These are phyloP conservation scores for Lagocephalus sceleratus DNA, from an alignment of 2,797 vertebrate genomes.

Conservation along the genomic window DNA sequence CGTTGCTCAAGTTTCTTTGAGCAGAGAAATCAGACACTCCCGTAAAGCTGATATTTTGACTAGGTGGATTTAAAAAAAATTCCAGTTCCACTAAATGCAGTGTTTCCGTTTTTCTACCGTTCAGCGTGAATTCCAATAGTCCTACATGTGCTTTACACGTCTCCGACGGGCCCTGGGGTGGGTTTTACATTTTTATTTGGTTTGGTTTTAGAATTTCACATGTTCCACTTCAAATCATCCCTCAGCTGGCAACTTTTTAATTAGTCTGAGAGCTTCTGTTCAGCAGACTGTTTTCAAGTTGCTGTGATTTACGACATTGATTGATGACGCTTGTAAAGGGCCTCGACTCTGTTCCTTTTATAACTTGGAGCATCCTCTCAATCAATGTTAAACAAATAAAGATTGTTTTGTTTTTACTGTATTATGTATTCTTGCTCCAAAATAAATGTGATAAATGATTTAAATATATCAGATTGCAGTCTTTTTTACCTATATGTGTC, in stretches of 20 bases:
- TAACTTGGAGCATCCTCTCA: constrained; percentile 60
- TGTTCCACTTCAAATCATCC: constrained; percentile 18
- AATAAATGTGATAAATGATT: constrained; percentile 26
- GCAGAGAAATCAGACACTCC: constrained; percentile 50
- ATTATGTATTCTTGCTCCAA: constrained; percentile 38
- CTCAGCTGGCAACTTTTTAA: constrained; percentile 41
- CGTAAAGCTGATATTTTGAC: constrained; percentile 10
- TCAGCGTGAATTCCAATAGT: constrained; percentile 24
- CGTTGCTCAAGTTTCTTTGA: constrained; percentile 42
- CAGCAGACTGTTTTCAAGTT: constrained; percentile 37
- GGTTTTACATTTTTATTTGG: constrained; percentile 26
- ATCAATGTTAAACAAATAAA: constrained; percentile 76
- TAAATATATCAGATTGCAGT: neutral
- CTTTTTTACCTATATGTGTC: neutral
- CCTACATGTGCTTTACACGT: constrained; percentile 38
- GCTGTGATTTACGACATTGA: constrained; percentile 66
- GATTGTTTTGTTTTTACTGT: constrained; percentile 52
- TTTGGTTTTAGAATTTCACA: constrained; percentile 34
- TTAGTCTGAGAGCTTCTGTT: constrained; percentile 56
- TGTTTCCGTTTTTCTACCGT: constrained; percentile 43
- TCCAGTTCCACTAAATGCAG: constrained; percentile 29
- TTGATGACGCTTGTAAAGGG: constrained; percentile 64
- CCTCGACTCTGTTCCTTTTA: constrained; percentile 56
- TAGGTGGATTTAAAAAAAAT: constrained; percentile 15
- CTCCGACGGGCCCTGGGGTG: constrained; percentile 12